These are phyloP conservation scores for Alosa sapidissima DNA, from an alignment of 2,797 vertebrate species.

Conservation along the genomic window DNA sequence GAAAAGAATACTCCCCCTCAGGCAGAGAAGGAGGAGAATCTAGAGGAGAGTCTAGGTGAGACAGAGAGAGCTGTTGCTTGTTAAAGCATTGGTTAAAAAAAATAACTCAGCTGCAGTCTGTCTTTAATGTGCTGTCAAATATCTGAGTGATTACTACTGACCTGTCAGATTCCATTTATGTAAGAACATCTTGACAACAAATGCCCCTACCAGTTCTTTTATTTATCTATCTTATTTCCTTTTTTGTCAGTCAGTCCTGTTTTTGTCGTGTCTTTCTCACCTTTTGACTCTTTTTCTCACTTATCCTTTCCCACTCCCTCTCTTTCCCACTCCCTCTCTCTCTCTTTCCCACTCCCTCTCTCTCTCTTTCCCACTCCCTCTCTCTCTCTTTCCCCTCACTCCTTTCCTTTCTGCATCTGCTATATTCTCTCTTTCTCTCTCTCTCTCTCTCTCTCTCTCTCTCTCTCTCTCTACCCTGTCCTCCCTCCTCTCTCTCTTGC, in stretches of 20 bases:
- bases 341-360: too few relatives aligned
- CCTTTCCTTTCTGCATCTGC: background rate
- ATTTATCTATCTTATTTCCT: background rate
- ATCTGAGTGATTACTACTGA: background rate
- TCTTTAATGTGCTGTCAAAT: background rate
- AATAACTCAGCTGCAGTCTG: background rate
- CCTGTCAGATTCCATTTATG: background rate
- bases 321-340: background rate
- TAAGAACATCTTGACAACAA: background rate
- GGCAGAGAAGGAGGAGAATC: background rate
- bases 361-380: background rate
- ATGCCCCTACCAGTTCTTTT: background rate
- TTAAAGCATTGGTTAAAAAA: background rate
- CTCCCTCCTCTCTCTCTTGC: constrained; percentile 69
- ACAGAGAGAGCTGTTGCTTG: background rate
- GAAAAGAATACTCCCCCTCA: background rate
- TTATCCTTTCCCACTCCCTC: background rate
- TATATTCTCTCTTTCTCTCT: background rate
- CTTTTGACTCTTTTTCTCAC: too few relatives aligned
- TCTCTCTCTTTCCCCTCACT: background rate
- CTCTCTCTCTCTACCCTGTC: constrained; percentile 8
- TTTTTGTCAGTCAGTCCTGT: background rate
- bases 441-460: constrained; percentile 21
- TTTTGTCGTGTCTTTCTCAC: background rate
- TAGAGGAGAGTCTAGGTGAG: background rate